Evolutionary conservation across 2,797 vertebrate genomes (phyloP).

Genomic region (Sphenopsis melanotis): DNA sequence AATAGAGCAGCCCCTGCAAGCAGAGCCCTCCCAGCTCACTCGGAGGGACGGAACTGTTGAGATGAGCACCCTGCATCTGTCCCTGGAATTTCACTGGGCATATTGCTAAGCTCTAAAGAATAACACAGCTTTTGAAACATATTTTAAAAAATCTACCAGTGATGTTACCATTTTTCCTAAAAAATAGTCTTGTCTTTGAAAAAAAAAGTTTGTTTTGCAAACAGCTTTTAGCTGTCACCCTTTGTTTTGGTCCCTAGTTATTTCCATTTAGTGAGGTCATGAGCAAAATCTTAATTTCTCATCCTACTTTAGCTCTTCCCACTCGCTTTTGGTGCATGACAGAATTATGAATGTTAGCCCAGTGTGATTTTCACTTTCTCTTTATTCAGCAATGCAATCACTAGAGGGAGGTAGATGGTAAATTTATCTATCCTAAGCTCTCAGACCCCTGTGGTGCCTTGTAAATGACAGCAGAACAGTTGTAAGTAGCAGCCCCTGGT

Average conservation of each 20-base stretch:
- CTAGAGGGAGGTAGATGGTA: constrained; percentile 26
- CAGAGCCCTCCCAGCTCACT: background rate
- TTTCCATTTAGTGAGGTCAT: background rate
- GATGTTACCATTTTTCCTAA: background rate
- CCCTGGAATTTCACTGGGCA: background rate
- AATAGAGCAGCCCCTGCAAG: background rate
- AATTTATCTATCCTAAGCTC: background rate
- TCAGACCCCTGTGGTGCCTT: background rate
- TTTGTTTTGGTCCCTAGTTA: background rate
- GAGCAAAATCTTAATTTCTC: background rate
- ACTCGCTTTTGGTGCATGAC: fast-evolving
- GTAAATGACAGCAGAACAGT: background rate
- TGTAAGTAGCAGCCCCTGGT: background rate
- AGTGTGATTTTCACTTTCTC: background rate
- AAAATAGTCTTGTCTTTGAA: background rate
- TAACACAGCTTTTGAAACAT: background rate
- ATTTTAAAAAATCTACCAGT: background rate
- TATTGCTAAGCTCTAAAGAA: background rate
- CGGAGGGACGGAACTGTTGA: fast-evolving
- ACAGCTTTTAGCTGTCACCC: background rate
- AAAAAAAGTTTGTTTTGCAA: background rate
- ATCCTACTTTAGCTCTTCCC: background rate
- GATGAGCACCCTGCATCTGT: background rate
- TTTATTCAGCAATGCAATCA: background rate
- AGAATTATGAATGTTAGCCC: background rate